Conservation (phyloP, 2,797 vertebrate genomes). For the Calcarius lapponicus region DNA sequence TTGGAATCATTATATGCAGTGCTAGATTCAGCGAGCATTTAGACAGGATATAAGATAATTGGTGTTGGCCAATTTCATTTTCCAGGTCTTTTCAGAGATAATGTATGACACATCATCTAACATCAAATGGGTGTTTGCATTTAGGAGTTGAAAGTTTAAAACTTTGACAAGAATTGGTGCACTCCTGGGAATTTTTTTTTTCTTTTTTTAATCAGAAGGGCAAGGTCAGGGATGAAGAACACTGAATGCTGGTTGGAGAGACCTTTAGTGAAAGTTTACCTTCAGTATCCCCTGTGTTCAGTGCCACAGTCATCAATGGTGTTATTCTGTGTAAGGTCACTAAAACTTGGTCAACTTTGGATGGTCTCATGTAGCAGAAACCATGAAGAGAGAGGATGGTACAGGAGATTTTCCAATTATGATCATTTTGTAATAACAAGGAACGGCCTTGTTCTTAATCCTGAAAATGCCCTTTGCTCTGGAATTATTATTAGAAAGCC, state of each 20-base stretch:
- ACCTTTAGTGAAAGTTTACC: background rate
- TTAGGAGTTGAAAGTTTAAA: background rate
- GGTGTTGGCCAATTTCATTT: background rate
- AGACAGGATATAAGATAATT: background rate
- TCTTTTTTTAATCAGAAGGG: background rate
- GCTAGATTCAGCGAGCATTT: background rate
- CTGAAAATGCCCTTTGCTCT: background rate
- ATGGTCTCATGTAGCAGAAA: background rate
- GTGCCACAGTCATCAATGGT: background rate
- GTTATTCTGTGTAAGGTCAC: background rate
- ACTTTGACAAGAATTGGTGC: background rate
- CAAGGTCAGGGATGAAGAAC: background rate
- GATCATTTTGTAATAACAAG: background rate
- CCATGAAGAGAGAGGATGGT: background rate
- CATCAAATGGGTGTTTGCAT: background rate
- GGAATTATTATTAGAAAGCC: background rate
- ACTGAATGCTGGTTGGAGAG: background rate
- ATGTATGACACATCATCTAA: background rate
- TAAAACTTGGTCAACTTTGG: background rate
- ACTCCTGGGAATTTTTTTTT: background rate
- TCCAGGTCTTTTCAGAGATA: background rate
- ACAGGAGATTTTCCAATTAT: background rate
- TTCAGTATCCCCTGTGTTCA: background rate
- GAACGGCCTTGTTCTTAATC: background rate
- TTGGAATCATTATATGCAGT: background rate